Percentiles rank a stretch among this genome's conserved stretches.
phyloP scores from a whole-genome alignment of 2,888 invertebrate genomes.

The Aspidiotus rigidus region DNA sequence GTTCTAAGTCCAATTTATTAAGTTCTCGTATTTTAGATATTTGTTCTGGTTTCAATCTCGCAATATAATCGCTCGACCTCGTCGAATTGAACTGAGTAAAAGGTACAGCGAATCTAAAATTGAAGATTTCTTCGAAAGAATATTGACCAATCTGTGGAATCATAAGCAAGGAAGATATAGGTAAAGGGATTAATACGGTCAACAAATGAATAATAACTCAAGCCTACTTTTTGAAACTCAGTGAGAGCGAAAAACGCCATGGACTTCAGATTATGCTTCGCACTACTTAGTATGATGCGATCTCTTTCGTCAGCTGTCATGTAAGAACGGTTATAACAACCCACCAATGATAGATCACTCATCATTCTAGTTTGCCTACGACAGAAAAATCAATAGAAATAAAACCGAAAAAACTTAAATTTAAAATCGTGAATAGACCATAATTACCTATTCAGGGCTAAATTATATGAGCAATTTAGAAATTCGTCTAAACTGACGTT shows the following conservation, averaged over 20 bases:
- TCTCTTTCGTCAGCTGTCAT: conserved; percentile 63
- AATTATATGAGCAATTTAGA: conserved; percentile 80
- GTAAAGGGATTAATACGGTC: too few species aligned
- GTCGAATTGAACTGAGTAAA: conserved; percentile 90
- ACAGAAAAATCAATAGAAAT: conserved; percentile 34
- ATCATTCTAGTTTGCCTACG: conserved; percentile 89
- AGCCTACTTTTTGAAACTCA: conserved; percentile 74
- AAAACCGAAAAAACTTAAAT: background rate
- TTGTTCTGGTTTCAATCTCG: conserved; percentile 64
- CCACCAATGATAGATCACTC: conserved; percentile 86
- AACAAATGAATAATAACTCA: conserved; percentile 11
- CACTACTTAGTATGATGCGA: conserved; percentile 82
- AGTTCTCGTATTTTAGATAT: conserved; percentile 64
- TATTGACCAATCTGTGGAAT: conserved; percentile 68
- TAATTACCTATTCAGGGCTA: conserved; percentile 68
- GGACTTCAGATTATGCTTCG: conserved; percentile 84
- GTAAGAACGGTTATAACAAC: conserved; percentile 83
- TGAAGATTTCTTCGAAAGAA: conserved; percentile 89
- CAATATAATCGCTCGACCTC: conserved; percentile 71
- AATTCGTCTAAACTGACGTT: conserved; percentile 87
- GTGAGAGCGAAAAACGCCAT: conserved; percentile 98
- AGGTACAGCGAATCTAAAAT: conserved; percentile 76
- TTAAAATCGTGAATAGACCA: background rate
- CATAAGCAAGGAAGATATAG: background rate
- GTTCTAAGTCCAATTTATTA: conserved; percentile 81